Percentiles rank a stretch among this genome's conserved stretches.
These are phyloP conservation scores for Enteromius trimaculatus DNA, from an alignment of 2,797 vertebrate genomes.

Conservation along the genomic window DNA sequence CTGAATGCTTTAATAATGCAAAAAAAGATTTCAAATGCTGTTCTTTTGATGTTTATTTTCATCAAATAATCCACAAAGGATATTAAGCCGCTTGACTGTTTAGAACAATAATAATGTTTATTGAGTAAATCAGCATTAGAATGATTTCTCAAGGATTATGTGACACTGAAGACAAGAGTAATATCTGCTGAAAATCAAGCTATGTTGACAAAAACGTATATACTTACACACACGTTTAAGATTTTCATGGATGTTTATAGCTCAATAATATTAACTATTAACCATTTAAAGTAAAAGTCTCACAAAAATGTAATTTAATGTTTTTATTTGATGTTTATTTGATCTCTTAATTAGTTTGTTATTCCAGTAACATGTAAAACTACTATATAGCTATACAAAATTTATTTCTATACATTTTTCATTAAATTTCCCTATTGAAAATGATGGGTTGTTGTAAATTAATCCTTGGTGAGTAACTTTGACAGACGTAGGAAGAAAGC, in stretches of 20 bases:
- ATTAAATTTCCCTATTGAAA: neutral
- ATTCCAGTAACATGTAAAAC: neutral
- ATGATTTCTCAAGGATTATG: neutral
- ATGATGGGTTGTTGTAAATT: neutral
- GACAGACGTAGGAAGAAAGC: neutral
- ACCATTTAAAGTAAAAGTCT: neutral
- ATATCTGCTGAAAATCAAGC: neutral
- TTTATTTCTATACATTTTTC: neutral
- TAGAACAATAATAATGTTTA: neutral
- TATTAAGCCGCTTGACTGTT: neutral
- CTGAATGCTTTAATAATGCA: neutral
- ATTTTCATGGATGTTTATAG: neutral
- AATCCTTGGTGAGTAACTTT: conserved; percentile 19
- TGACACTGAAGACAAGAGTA: neutral
- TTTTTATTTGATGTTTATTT: neutral
- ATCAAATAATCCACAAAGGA: neutral
- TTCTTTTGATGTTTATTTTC: neutral
- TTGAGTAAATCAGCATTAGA: neutral
- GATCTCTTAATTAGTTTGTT: neutral
- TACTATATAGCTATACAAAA: neutral
- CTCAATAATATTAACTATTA: neutral
- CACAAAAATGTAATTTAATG: neutral
- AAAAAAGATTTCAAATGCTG: neutral
- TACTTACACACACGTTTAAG: neutral
- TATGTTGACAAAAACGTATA: no score